Evolutionary conservation across 2,888 invertebrate species (phyloP).

Genomic region (Anoplius nigerrimus): DNA sequence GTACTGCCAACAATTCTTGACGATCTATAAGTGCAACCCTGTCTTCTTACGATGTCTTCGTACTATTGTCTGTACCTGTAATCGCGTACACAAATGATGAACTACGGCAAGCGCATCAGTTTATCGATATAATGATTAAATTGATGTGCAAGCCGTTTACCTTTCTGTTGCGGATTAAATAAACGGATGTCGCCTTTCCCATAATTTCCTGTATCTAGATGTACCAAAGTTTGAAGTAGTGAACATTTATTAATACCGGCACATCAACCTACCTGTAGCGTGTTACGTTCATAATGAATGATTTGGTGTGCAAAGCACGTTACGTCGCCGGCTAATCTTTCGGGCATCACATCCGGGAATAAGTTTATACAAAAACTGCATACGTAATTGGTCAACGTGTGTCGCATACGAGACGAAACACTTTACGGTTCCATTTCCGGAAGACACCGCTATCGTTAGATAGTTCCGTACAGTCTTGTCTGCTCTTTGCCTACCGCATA

Average conservation of each 20-base stretch:
- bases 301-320: constrained; percentile 42
- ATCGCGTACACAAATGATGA: too few relatives aligned
- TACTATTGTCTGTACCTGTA: too few relatives aligned
- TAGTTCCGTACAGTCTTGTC: constrained; percentile 1
- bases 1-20: too few relatives aligned
- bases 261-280: neutral
- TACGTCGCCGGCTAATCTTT: constrained; percentile 37
- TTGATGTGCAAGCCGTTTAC: too few relatives aligned
- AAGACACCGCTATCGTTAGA: too few relatives aligned
- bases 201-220: constrained; percentile 27
- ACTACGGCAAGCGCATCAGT: too few relatives aligned
- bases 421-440: too few relatives aligned
- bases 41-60: too few relatives aligned
- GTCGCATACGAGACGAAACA: constrained; percentile 28
- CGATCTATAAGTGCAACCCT: too few relatives aligned
- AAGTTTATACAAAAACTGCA: constrained; percentile 56
- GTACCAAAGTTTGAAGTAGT: constrained; percentile 37
- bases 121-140: too few relatives aligned
- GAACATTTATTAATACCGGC: neutral
- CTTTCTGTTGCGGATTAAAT: too few relatives aligned
- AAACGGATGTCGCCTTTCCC: constrained; percentile 34
- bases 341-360: constrained; percentile 59
- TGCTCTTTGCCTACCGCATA: constrained; percentile 1
- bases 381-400: constrained; percentile 49
- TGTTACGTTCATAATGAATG: constrained; percentile 31